Conservation (phyloP, 2,888 invertebrate species). For the Melinopterus prodromus region DNA sequence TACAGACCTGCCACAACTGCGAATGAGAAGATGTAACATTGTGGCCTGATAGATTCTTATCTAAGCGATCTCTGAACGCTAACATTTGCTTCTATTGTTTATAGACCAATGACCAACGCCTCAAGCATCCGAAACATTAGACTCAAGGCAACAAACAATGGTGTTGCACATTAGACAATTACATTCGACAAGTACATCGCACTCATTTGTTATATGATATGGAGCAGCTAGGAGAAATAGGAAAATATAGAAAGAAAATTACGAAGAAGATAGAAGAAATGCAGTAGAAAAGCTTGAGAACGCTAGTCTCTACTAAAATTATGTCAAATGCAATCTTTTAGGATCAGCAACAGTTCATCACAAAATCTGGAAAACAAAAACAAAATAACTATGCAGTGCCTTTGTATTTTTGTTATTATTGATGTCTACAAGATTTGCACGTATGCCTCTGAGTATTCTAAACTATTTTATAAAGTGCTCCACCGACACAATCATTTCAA, state of each 20-base stretch:
- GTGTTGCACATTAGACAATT: neutral
- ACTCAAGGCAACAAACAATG: neutral
- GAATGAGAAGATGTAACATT: neutral
- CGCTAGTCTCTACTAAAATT: too few species aligned
- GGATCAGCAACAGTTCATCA: neutral
- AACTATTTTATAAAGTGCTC: too few species aligned
- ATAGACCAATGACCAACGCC: neutral
- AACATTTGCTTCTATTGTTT: neutral
- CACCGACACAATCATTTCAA: too few species aligned
- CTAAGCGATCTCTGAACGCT: neutral
- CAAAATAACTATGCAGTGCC: neutral
- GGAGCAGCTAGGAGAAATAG: too few species aligned
- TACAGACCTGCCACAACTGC: too few species aligned
- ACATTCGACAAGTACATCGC: neutral
- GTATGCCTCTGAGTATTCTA: too few species aligned
- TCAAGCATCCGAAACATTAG: neutral
- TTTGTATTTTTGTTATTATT: too few species aligned
- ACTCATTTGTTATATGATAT: too few species aligned
- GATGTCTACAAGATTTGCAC: too few species aligned
- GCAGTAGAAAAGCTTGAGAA: too few species aligned
- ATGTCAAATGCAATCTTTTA: neutral
- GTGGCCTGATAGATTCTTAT: neutral
- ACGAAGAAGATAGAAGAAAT: too few species aligned
- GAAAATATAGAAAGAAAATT: too few species aligned
- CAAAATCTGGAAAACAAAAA: neutral